Evolutionary conservation across 2,888 invertebrate genomes (phyloP).

Genomic region (Tetanocera ferruginea): DNA sequence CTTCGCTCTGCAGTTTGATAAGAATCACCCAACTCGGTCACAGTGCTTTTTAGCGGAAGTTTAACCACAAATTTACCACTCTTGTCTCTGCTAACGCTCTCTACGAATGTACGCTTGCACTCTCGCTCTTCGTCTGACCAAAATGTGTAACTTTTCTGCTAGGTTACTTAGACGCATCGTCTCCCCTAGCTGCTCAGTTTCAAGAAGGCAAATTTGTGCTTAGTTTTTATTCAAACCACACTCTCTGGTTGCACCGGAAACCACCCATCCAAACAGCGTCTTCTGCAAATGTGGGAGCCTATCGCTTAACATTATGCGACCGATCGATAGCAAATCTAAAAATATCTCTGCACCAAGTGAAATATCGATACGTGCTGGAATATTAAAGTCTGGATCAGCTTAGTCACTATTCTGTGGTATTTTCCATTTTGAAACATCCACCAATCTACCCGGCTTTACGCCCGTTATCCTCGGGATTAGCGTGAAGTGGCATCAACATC

Average conservation of each 20-base stretch:
- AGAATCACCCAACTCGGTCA: conserved; percentile 27
- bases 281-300: conserved; percentile 7
- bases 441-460: conserved; percentile 18
- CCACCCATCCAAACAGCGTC: conserved; percentile 31
- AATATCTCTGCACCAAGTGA: conserved; percentile 27
- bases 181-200: not conserved
- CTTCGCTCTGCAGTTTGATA: conserved; percentile 26
- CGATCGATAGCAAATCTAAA: conserved; percentile 24
- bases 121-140: conserved; percentile 26
- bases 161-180: not conserved
- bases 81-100: conserved; percentile 17
- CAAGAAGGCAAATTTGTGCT: not conserved
- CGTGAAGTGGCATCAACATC: not conserved
- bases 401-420: conserved; percentile 22
- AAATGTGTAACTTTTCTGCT: conserved; percentile 13
- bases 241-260: not conserved
- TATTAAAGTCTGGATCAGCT: conserved; percentile 22
- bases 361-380: conserved; percentile 32
- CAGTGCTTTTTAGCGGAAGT: conserved; percentile 36
- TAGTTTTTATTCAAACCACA: not conserved
- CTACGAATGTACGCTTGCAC: conserved; percentile 25
- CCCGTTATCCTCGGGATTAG: conserved; percentile 13
- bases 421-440: conserved; percentile 28
- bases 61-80: conserved; percentile 22
- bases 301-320: conserved; percentile 3